Evolutionary conservation across 2,888 invertebrate genomes (phyloP).

Genomic region (Agonopterix heracliana): DNA sequence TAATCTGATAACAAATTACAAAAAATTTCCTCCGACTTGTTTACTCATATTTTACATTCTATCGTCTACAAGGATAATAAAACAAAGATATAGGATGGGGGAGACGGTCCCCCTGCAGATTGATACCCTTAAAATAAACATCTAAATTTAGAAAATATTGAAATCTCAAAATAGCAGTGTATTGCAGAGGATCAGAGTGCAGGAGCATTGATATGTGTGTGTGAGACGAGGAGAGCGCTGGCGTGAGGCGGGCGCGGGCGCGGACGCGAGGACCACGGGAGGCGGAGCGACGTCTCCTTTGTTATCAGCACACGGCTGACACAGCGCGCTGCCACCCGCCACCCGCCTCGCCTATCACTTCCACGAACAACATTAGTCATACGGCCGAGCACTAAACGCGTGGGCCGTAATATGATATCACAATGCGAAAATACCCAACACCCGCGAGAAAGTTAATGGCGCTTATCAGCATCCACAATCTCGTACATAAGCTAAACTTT

Average conservation of each 20-base stretch:
- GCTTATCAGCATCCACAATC: slow-evolving; percentile 77
- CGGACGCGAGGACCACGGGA: slow-evolving; percentile 17
- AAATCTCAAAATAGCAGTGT: slow-evolving; percentile 67
- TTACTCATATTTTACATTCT: slow-evolving; percentile 9
- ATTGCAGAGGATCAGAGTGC: slow-evolving; percentile 38
- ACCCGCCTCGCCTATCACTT: slow-evolving; percentile 68
- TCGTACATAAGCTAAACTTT: slow-evolving; percentile 73
- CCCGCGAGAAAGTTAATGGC: slow-evolving; percentile 78
- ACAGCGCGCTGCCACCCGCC: slow-evolving; percentile 39
- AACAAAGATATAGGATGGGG: slow-evolving; percentile 32
- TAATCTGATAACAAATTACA: slow-evolving; percentile 54
- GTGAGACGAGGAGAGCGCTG: slow-evolving; percentile 17
- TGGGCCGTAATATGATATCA: slow-evolving; percentile 78
- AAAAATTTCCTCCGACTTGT: slow-evolving; percentile 22
- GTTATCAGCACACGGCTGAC: slow-evolving; percentile 67
- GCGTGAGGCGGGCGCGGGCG: slow-evolving; percentile 17
- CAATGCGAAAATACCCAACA: slow-evolving; percentile 78
- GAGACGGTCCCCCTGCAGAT: slow-evolving; percentile 54
- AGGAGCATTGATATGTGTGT: slow-evolving; percentile 27
- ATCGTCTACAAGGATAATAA: background rate
- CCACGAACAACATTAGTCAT: slow-evolving; percentile 75
- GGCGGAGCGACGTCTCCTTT: slow-evolving; percentile 47
- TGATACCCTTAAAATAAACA: slow-evolving; percentile 55
- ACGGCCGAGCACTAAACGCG: slow-evolving; percentile 68
- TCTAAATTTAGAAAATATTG: slow-evolving; percentile 72